Evolutionary conservation across 2,888 invertebrate genomes (phyloP), one percentile per base, ranked within the genome.

Genomic region (Dryobota labecula): DNA sequence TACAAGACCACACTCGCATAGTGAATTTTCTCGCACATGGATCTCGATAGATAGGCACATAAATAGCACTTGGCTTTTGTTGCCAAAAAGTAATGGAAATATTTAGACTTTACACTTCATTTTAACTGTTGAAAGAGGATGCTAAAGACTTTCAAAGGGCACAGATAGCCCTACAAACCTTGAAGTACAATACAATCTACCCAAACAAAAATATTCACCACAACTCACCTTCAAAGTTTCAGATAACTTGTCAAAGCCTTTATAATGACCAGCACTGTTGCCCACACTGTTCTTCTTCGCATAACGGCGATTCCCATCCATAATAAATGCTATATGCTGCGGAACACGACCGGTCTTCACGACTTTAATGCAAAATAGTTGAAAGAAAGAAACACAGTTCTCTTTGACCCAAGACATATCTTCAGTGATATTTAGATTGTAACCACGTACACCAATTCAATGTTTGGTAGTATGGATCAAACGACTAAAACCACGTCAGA

Each of bases 271-370:
- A 83, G 97, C 97, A 62, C 97, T 96, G 87, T 97, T 98, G 67
- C 97, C 96, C 0, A 98, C 96, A 56, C 97, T 97, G 56, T 97
- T 97, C 89, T 98, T 98, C 80, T 97, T 97, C 0, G 99, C 99
- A 94, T 97, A 99, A 67, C 99, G 96, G 68, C 99, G 97, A 93
- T 99, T 99, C 9, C 99, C 99, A 94, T 99, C 99, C 99, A 99
- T 99, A 77, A 99, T 99, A 90, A 99, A 98, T 1, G 99, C 99
- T 80, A 99, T 96, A 93, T 99, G 99, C 78, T 97, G 97, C 0
- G 99, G 99, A 73, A 99, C 95, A 43, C 97, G 97, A 5, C 99
- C 99, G 49, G 97, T 97, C 92, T 97, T 98, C 33, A 99, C 94
- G 13, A 99, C 96, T 91, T 94, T 94, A 49, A 96, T 93, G 86